Evolutionary conservation across 2,888 invertebrate species (phyloP), one percentile per base, ranked within the genome.

Genomic region (Caenorhabditis becei): DNA sequence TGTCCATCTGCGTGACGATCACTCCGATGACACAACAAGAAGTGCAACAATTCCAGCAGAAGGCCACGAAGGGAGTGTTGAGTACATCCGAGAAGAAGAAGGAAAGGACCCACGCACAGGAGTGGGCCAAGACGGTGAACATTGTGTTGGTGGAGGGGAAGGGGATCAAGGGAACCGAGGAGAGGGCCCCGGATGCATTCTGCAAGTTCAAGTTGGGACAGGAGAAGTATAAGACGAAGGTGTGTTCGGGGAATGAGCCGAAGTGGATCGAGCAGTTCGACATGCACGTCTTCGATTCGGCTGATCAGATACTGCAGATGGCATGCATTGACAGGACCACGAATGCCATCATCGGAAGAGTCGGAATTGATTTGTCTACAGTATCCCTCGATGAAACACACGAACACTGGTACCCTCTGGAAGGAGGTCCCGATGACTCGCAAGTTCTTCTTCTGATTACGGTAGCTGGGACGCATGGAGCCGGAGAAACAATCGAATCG

Each of bases 231-330:
- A 97, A 97, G 93, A 96, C 96, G 91, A 96, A 97, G 91, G 93
- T 93, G 61, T 91, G 92, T 80, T 94, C 95, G 94, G 95, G 96
- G 0, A 92, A 96, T 67, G 95, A 95, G 91, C 96, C 97, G 0
- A 94, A 94, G 72, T 99, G 98, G 98, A 91, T 97, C 91, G 98
- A 99, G 91, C 97, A 97, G 92, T 97, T 98, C 91, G 97, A 99
- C 92, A 93, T 99, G 32, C 97, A 98, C 92, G 93, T 98, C 8
- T 98, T 96, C 92, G 97, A 97, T 89, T 97, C 97, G 88, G 94
- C 96, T 89, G 95, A 96, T 70, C 96, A 97, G 92, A 94, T 95
- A 78, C 92, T 99, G 28, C 97, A 98, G 92, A 94, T 99, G 72
- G 95, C 95, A 0, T 94, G 97, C 0, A 96, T 95, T 95, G 96